Evolutionary conservation across 2,888 invertebrate species (phyloP).

Genomic region (Drosophila suboccidentalis): DNA sequence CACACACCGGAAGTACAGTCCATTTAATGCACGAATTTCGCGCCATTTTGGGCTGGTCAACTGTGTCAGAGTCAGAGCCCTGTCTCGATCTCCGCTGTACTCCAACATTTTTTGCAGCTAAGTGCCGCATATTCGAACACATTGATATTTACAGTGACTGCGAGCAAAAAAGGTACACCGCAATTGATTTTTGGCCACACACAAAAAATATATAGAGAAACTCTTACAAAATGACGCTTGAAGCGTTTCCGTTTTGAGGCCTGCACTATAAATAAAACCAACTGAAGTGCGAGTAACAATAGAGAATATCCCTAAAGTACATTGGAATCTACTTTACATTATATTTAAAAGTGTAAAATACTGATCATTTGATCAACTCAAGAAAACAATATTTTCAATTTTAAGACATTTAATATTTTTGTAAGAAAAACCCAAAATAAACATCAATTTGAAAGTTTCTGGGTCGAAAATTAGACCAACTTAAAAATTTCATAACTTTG

Average conservation of each 20-base stretch:
- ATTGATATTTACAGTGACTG: constrained; percentile 27
- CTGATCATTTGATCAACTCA: no score
- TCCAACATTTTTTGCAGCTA: constrained; percentile 19
- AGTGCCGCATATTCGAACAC: constrained; percentile 27
- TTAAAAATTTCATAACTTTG: no score
- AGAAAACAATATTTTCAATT: no score
- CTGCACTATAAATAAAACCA: constrained; percentile 46
- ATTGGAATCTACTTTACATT: not conserved
- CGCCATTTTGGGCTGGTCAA: constrained; percentile 73
- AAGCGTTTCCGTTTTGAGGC: constrained; percentile 66
- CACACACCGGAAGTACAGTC: constrained; percentile 82
- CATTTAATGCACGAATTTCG: constrained; percentile 82
- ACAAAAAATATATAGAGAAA: constrained; percentile 9
- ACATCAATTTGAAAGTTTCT: no score
- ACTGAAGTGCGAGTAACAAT: constrained; percentile 19
- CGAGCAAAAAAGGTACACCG: constrained; percentile 59
- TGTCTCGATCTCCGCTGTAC: constrained; percentile 8
- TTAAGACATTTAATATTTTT: no score
- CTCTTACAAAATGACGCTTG: constrained; percentile 47
- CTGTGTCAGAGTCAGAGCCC: constrained; percentile 41
- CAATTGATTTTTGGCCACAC: constrained; percentile 54
- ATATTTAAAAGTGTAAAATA: not conserved
- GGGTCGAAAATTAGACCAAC: no score
- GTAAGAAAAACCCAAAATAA: no score
- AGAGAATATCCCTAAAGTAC: not conserved